Evolutionary conservation across 1,140 invertebrate species (phyloP), one percentile per base, ranked within the genome.

Genomic region (Drosophila erecta): DNA sequence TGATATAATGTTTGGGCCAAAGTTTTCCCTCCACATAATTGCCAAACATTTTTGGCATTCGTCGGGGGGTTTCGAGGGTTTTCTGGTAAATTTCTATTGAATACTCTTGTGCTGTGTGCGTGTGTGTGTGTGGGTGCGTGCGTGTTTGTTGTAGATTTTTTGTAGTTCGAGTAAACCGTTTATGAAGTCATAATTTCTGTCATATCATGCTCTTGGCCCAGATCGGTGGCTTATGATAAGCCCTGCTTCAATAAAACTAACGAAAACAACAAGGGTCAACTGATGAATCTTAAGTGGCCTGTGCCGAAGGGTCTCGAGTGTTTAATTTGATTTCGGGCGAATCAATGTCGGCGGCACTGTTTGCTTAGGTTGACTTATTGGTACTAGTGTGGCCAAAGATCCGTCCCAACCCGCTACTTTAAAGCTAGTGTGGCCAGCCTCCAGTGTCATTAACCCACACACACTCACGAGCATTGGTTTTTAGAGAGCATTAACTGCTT

Each of bases 181-280:
- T 87, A 87, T 87, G 84, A 87, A 87, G 83, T 76, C 83, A 87
- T 87, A 87, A 89, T 87, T 76, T 87, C 44, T 87, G 83, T 89
- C 84, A 66, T 79, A 87, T 87, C 83, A 87, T 83, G 59, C 49
- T 77, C 58, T 47, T 50, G 43, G 56, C 56, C 53, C 41, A 76
- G 78, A 85, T 86, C 83, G 78, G 65, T 66, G 72, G 71, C 81
- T 57, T 41, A 57, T 72, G 80, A 84, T 84, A 84, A 84, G 81
- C 59, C 50, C 7, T 22, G 24, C 40, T 53, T 33, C 35, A 55
- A 74, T 49, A 62, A 78, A 47, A 56, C 55, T 37, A 73, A 51
- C 17, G 35, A 38, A 55, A 56, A 46, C 35, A 43, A 54, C 43
- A 46, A 64, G 59, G 64, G 64, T 64, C 64, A 51, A 35, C n/a